Base-by-base conservation (phyloP, 2,797 vertebrate genomes). In the Poecilia gillii region DNA sequence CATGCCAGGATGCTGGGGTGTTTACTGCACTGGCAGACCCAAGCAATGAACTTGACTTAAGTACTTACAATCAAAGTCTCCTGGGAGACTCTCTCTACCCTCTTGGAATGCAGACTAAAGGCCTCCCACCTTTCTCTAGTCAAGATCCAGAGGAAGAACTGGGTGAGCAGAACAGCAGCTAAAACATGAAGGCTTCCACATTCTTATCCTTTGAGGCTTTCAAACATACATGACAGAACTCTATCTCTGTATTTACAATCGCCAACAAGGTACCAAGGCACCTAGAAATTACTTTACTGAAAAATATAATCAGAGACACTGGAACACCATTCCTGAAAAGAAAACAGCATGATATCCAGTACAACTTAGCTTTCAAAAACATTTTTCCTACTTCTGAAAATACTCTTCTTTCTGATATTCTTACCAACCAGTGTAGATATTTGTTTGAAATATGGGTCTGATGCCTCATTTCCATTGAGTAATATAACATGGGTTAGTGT, bases 91-190 rank as follows among this genome's bases (percentile, higher is more conserved):
- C 46, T 71, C 36, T 25, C 23, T 64, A 45, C 31, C 23, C 47
- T 53, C 57, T 57, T 82, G 83, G 85, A 89, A 85, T 77, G 83
- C 72, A 84, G 57, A 73, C 75, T 55, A 53, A 77, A 78, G 72
- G 39, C 75, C 83, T 88, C 76, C 77, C 59, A 89, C 79, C 66
- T 86, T 80, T 81, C 81, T 82, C 72, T 55, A 41, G 73, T 66
- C 68, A 82, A 81, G 76, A 84, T 82, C 83, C 79, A 81, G 87
- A 83, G 81, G 72, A 83, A 74, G 75, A 84, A 81, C 72, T 79
- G 45, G 86, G 87, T 80, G 33, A 77, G 79, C 84, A 88, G 75
- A 79, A 82, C 57, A 80, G 77, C 77, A 46, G 45, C 73, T 57
- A 62, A 80, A 87, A 75, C 73, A 70, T 16, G 75, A 70, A 86